Evolutionary conservation across 1,140 invertebrate species (phyloP), one percentile per base, ranked within the genome.

Genomic region (Orchesella cincta): DNA sequence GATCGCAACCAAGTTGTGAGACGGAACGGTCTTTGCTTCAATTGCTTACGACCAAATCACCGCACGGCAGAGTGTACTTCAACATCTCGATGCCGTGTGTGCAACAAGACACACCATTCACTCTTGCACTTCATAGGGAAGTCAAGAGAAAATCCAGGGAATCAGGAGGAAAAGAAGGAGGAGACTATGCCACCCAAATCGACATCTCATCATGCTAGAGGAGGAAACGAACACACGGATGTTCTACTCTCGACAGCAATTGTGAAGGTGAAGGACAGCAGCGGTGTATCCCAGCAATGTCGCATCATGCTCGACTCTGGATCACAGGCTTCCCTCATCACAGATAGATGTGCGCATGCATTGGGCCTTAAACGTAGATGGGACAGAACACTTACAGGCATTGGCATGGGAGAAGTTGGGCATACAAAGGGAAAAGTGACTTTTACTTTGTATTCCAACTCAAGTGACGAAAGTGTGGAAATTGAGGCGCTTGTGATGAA

Each of bases 101-200:
- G 71, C 39, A 39, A 73, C 36, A 36, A 46, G 26, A 8, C 14
- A 31, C 71, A 73, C 23, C 36, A 73, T 26, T 14, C 34, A 36
- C 26, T 73, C n/a, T n/a, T n/a, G n/a, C n/a, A 28, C 34, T 73
- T 36, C 71, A 73, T 73, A 31, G 14, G 31, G 26, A 67, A 67
- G 8, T 8, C 2, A 14, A 14, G 62, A 67, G 2, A 29, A 14
- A 2, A 31, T 29, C 14, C 31, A 12, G 26, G 54, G n/a, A 46
- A 20, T 46, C 54, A 57, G 12, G 33, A 8, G n/a, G n/a, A n/a
- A 8, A 8, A 31, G 29, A 3, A 67, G 31, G 62, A 3, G 26
- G 29, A 67, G 62, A 2, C 20, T 46, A 12, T 46, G 8, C 39
- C 8, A 20, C 39, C 8, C 39, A 46, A 31, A 67, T 31, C 62